phyloP scores from a whole-genome alignment of 2,113 vertebrate species.

The crab-eating macaque (Macaca fascicularis) region T2T-MFA8v1.1 NC_088387.1:7886501-7887000 shows the following conservation, averaged over 20 bases:
- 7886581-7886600: slow-evolving; percentile 44
- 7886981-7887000: not conserved
- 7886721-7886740: slow-evolving; percentile 76
- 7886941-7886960: not conserved
- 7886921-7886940: not conserved
- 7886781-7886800: slow-evolving; percentile 39
- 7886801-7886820: not conserved
- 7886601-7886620: slow-evolving; percentile 84
- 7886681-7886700: slow-evolving; percentile 62
- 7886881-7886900: slow-evolving; percentile 35
- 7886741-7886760: slow-evolving; percentile 45
- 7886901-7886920: not conserved
- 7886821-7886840: slow-evolving; percentile 48
- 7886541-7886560: slow-evolving; percentile 80
- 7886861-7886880: slow-evolving; percentile 18
- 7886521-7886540: slow-evolving; percentile 80
- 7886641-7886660: slow-evolving; percentile 77
- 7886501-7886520: slow-evolving; percentile 81
- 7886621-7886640: slow-evolving; percentile 77
- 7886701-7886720: slow-evolving; percentile 75
- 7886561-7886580: slow-evolving; percentile 71
- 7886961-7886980: not conserved
- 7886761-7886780: slow-evolving; percentile 66
- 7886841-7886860: not conserved
- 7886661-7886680: slow-evolving; percentile 77